Percentiles rank a stretch among this genome's conserved stretches.
Evolutionary conservation across 30 jellyfish, hydroid and myxozoan species (phyloP).

Genomic region (Pelagia noctiluca): DNA sequence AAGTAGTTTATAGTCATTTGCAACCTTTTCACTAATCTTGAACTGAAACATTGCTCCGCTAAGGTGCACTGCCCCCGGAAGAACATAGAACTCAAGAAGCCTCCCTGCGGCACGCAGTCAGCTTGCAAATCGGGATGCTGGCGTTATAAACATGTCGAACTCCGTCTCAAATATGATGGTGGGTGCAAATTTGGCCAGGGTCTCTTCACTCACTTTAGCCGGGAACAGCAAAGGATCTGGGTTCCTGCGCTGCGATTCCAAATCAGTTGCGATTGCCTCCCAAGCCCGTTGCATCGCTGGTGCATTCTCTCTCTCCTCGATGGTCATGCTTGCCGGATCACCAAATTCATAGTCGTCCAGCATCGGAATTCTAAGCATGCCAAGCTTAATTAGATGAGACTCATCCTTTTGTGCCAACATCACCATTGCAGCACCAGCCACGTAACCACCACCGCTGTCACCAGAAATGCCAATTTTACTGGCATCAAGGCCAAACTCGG

Average conservation of each 20-base stretch:
- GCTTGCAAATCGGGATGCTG: slow-evolving; percentile 41
- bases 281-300: slow-evolving; percentile 7
- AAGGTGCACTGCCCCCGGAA: slow-evolving; percentile 52
- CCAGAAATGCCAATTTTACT: slow-evolving; percentile 52
- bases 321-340: slow-evolving; percentile 48
- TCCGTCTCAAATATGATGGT: slow-evolving; percentile 41
- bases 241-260: slow-evolving; percentile 29
- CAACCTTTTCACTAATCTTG: background rate
- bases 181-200: slow-evolving; percentile 42
- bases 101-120: slow-evolving; percentile 64
- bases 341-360: slow-evolving; percentile 44
- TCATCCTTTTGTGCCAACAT: slow-evolving; percentile 56
- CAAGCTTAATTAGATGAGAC: slow-evolving; percentile 33
- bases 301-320: slow-evolving; percentile 19
- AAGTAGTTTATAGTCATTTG: slow-evolving; percentile 14
- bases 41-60: background rate
- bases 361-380: slow-evolving; percentile 41
- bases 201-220: slow-evolving; percentile 56
- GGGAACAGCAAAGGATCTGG: slow-evolving; percentile 67
- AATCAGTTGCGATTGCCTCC: slow-evolving; percentile 49
- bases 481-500: slow-evolving; percentile 44
- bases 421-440: slow-evolving; percentile 48
- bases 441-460: slow-evolving; percentile 66
- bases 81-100: slow-evolving; percentile 33
- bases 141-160: slow-evolving; percentile 34